Evolutionary conservation across 1,140 invertebrate genomes (phyloP).

Genomic region (Drosophila pectinifera): DNA sequence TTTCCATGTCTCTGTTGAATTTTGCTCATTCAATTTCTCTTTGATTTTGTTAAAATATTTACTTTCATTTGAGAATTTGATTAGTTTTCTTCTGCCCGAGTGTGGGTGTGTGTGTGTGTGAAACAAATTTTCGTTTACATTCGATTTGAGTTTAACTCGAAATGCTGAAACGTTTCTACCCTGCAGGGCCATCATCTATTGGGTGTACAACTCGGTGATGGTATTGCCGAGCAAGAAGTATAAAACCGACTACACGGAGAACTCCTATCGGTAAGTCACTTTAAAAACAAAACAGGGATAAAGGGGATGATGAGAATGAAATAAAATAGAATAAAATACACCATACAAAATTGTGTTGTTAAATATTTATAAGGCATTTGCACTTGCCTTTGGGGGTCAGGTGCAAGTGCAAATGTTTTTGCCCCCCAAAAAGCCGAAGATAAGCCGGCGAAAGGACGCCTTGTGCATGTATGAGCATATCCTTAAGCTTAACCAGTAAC

Average conservation of each 20-base stretch:
- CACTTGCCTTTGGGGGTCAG: slow-evolving; percentile 56
- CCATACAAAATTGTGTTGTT: slow-evolving; percentile 48
- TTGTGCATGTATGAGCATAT: slow-evolving; percentile 9
- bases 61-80: slow-evolving; percentile 58
- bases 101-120: slow-evolving; percentile 7
- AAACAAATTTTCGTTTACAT: slow-evolving; percentile 43
- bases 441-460: slow-evolving; percentile 17
- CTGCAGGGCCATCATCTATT: slow-evolving; percentile 93
- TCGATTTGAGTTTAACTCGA: slow-evolving; percentile 39
- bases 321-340: slow-evolving; percentile 7
- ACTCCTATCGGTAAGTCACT: slow-evolving; percentile 89
- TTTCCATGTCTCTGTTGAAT: slow-evolving; percentile 10
- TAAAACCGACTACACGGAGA: slow-evolving; percentile 90
- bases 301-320: neutral
- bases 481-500: slow-evolving; percentile 42
- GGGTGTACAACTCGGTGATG: slow-evolving; percentile 95
- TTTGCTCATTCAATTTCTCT: slow-evolving; percentile 32
- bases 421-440: slow-evolving; percentile 20
- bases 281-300: slow-evolving; percentile 7
- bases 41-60: slow-evolving; percentile 67
- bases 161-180: slow-evolving; percentile 26
- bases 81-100: slow-evolving; percentile 36
- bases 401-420: slow-evolving; percentile 43
- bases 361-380: slow-evolving; percentile 75
- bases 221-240: slow-evolving; percentile 93